These are phyloP conservation scores for Nemotelus nigrinus DNA, from an alignment of 2,888 invertebrate species.

Conservation along the genomic window DNA sequence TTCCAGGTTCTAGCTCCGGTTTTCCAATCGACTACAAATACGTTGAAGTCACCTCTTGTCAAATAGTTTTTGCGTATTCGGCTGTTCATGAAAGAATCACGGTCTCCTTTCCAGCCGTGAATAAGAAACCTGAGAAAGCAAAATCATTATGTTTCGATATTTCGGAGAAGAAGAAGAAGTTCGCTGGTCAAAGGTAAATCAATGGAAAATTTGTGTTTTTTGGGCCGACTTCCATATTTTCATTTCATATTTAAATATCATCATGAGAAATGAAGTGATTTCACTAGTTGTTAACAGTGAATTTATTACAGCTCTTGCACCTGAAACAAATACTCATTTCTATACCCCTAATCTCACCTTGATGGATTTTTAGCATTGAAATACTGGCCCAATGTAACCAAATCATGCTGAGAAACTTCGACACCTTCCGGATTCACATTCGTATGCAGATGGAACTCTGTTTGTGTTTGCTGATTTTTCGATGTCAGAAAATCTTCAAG, in stretches of 20 bases:
- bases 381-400: conserved; percentile 49
- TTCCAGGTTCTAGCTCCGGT: conserved; percentile 66
- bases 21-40: conserved; percentile 69
- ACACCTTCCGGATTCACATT: conserved; percentile 51
- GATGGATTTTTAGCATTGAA: conserved; percentile 54
- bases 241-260: no score
- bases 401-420: conserved; percentile 47
- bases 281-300: no score
- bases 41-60: conserved; percentile 67
- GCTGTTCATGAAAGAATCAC: conserved; percentile 58
- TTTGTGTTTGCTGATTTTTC: neutral
- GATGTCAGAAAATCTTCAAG: neutral
- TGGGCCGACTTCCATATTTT: no score
- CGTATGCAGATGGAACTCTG: conserved; percentile 57
- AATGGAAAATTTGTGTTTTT: no score
- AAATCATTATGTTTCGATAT: no score
- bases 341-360: neutral
- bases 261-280: no score
- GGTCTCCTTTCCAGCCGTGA: conserved; percentile 69
- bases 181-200: no score
- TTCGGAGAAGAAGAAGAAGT: no score
- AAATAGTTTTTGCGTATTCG: conserved; percentile 62
- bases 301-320: no score
- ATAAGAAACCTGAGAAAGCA: conserved; percentile 56
- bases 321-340: no score